A percentile compares a stretch with the other conserved stretches of the same genome.
Evolutionary conservation across 2,888 invertebrate genomes (phyloP).

Genomic region (Serrognathus titanus): DNA sequence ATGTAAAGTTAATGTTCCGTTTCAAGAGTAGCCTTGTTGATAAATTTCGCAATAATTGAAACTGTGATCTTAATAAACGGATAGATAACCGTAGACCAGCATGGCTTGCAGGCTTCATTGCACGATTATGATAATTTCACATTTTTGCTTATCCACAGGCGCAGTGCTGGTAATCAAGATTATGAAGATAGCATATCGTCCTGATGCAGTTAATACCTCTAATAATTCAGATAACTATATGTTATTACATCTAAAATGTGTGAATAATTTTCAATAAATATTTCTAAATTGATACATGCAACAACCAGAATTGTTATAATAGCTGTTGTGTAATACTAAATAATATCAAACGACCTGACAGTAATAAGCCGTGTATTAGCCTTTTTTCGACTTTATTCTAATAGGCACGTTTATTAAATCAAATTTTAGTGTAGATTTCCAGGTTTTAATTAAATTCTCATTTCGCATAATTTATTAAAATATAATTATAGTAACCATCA

Average conservation of each 20-base stretch:
- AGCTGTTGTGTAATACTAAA: constrained; percentile 1
- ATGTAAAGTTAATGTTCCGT: too few species aligned
- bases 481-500: too few species aligned
- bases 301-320: constrained; percentile 7
- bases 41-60: too few species aligned
- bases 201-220: constrained; percentile 14
- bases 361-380: neutral
- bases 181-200: constrained; percentile 17
- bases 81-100: too few species aligned
- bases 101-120: constrained; percentile 6
- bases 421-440: neutral
- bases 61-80: too few species aligned
- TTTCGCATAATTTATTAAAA: too few species aligned
- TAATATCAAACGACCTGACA: neutral
- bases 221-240: constrained; percentile 17
- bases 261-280: constrained; percentile 22
- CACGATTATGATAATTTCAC: constrained; percentile 20
- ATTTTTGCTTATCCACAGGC: constrained; percentile 16
- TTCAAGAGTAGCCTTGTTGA: too few species aligned
- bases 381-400: neutral
- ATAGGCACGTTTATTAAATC: neutral
- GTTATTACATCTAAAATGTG: constrained; percentile 19
- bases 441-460: too few species aligned
- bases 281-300: constrained; percentile 17
- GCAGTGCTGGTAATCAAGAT: constrained; percentile 18